These are phyloP conservation scores for Poeciliopsis gracilis DNA, from an alignment of 2,797 vertebrate species.

Conservation along the genomic window DNA sequence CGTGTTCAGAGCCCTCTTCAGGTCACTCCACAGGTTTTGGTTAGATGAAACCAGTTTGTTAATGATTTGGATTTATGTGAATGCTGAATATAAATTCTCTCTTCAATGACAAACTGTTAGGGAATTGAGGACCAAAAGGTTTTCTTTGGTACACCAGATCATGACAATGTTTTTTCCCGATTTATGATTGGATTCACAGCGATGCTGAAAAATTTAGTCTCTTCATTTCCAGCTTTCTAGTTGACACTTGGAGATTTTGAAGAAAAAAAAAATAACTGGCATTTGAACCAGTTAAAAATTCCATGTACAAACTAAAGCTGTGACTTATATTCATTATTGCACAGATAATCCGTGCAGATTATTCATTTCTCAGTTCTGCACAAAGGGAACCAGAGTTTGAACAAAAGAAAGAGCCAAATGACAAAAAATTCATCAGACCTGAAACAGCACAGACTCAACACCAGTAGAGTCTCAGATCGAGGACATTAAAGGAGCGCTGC, in stretches of 20 bases:
- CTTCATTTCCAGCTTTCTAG: background rate
- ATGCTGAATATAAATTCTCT: background rate
- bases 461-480: conserved; percentile 16
- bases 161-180: background rate
- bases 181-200: background rate
- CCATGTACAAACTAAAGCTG: conserved; percentile 7
- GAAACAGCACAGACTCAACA: conserved; percentile 18
- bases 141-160: background rate
- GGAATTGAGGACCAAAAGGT: background rate
- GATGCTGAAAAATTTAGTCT: background rate
- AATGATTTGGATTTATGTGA: background rate
- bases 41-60: background rate
- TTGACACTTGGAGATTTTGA: background rate
- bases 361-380: conserved; percentile 20
- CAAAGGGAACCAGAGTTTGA: background rate
- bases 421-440: conserved; percentile 20
- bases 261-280: background rate
- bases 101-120: background rate
- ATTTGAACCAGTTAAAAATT: background rate
- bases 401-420: background rate
- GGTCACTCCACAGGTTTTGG: background rate
- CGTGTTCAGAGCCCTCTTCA: background rate
- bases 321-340: conserved; percentile 20
- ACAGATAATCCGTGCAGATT: conserved; percentile 13
- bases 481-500: conserved; percentile 2